Evolutionary conservation across 1,140 invertebrate species (phyloP).

Genomic region (Halictus rubicundus): DNA sequence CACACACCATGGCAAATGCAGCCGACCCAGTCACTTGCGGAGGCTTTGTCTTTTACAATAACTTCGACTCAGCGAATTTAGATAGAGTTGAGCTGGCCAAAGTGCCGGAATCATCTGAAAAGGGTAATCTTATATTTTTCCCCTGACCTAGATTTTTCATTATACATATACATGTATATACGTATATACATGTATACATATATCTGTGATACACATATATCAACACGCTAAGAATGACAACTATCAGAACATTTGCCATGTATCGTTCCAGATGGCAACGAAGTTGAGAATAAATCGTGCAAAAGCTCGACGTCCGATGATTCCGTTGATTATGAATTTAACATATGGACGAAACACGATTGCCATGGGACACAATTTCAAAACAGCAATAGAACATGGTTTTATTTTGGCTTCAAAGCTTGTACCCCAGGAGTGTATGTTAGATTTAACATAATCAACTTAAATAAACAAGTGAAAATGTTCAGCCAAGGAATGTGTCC

Average conservation of each 20-base stretch:
- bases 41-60: constrained; percentile 87
- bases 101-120: constrained; percentile 58
- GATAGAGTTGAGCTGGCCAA: constrained; percentile 87
- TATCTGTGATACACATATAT: not conserved
- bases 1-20: constrained; percentile 65
- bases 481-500: constrained; percentile 95
- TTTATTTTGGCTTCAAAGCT: constrained; percentile 92
- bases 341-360: constrained; percentile 94
- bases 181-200: not conserved
- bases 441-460: constrained; percentile 92
- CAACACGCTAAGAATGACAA: not conserved
- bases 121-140: constrained; percentile 59
- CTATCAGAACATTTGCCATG: constrained; percentile 25
- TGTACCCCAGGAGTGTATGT: constrained; percentile 82
- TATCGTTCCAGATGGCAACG: constrained; percentile 49
- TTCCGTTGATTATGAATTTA: constrained; percentile 89
- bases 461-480: constrained; percentile 94
- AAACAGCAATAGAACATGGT: constrained; percentile 96
- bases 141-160: not conserved
- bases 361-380: constrained; percentile 93
- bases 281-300: constrained; percentile 61
- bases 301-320: constrained; percentile 75
- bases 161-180: not conserved
- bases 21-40: constrained; percentile 81
- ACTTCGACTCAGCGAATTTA: constrained; percentile 95